Evolutionary conservation across 2,888 invertebrate species (phyloP).

Genomic region (Melipona bicolor): DNA sequence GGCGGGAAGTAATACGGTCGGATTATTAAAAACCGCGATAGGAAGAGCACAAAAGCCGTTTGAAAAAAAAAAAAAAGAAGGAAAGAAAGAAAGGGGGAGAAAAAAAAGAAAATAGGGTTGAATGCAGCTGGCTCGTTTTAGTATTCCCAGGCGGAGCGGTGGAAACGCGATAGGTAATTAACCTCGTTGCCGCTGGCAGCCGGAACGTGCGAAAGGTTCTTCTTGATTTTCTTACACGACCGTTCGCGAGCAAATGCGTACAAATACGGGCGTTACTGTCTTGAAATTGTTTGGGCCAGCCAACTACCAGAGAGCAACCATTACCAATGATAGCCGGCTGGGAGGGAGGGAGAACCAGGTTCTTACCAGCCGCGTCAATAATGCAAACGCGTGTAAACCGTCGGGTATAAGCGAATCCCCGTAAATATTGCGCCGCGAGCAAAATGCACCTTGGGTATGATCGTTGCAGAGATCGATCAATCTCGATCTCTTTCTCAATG

Average conservation of each 20-base stretch:
- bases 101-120: conserved; percentile 2
- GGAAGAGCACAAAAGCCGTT: conserved; percentile 24
- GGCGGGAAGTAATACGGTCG: conserved; percentile 31
- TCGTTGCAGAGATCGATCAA: no score
- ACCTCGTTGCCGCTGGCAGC: conserved; percentile 52
- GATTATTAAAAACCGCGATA: conserved; percentile 51
- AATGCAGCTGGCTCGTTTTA: conserved; percentile 34
- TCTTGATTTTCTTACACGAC: conserved; percentile 47
- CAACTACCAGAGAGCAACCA: conserved; percentile 43
- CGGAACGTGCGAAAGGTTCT: conserved; percentile 51
- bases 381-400: conserved; percentile 63
- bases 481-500: neutral
- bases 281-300: conserved; percentile 63
- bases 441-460: conserved; percentile 24
- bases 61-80: neutral
- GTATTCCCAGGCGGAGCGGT: conserved; percentile 42
- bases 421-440: conserved; percentile 61
- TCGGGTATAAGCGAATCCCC: conserved; percentile 53
- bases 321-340: conserved; percentile 51
- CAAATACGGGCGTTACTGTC: conserved; percentile 47
- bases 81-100: no score
- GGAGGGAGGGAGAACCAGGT: conserved; percentile 29
- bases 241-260: conserved; percentile 57
- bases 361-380: conserved; percentile 67
- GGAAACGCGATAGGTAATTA: conserved; percentile 59